Percentiles rank a stretch among this genome's conserved stretches.
Evolutionary conservation across 2,888 invertebrate species (phyloP).

Genomic region (Lasioglossum pauxillum): DNA sequence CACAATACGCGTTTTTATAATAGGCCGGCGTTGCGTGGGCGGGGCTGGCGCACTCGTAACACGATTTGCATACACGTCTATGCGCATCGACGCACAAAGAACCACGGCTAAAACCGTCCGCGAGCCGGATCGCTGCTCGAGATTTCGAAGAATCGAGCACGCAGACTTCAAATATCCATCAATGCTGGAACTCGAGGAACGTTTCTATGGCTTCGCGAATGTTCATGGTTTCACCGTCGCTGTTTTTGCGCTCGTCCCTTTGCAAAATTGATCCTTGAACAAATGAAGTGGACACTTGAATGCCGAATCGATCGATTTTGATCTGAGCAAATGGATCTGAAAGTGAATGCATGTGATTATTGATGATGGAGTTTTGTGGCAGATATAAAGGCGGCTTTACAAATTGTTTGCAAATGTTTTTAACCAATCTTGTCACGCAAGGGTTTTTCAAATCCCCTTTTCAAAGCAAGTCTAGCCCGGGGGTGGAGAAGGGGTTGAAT

Average conservation of each 20-base stretch:
- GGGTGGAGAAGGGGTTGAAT: not conserved
- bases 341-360: not conserved
- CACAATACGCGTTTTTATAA: slow-evolving; percentile 25
- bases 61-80: slow-evolving; percentile 28
- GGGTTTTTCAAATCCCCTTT: not conserved
- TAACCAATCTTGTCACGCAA: not conserved
- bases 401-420: not conserved
- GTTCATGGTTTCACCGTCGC: not conserved
- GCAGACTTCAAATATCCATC: not conserved
- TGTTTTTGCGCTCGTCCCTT: not conserved
- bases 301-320: not conserved
- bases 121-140: not conserved
- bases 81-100: not conserved
- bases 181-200: not conserved
- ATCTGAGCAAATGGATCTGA: not conserved
- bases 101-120: slow-evolving; percentile 9
- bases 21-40: slow-evolving; percentile 21
- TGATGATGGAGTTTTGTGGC: not conserved
- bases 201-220: not conserved
- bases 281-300: not conserved
- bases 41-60: slow-evolving; percentile 13
- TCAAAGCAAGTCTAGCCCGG: not conserved
- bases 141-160: not conserved
- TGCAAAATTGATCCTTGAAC: not conserved
- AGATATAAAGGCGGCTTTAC: not conserved